Evolutionary conservation across 2,888 invertebrate genomes (phyloP).

Genomic region (Drosophila austrosaltans): DNA sequence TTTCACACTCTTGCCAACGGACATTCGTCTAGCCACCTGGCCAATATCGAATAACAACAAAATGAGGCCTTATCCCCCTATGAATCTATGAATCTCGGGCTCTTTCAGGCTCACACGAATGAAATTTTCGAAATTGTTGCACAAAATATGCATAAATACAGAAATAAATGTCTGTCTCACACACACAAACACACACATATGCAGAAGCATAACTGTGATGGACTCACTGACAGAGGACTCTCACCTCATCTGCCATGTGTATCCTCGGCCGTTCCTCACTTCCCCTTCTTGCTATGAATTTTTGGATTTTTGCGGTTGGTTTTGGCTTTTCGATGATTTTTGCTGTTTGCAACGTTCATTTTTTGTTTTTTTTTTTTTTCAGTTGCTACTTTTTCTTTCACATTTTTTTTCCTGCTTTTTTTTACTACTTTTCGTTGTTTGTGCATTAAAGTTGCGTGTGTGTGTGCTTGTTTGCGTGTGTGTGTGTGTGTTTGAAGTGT

Average conservation of each 20-base stretch:
- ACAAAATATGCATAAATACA: constrained; percentile 74
- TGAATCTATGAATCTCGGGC: constrained; percentile 38
- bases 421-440: constrained; percentile 12
- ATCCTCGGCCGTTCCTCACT: constrained; percentile 7
- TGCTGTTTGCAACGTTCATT: constrained; percentile 26
- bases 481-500: constrained; percentile 61
- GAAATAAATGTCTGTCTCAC: constrained; percentile 65
- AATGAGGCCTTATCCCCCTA: constrained; percentile 1
- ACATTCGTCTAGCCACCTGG: not conserved
- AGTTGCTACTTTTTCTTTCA: constrained; percentile 3
- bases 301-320: constrained; percentile 68
- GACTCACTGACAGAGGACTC: constrained; percentile 7
- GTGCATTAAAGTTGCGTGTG: constrained; percentile 68
- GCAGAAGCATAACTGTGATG: constrained; percentile 28
- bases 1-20: not conserved
- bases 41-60: not conserved
- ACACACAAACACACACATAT: constrained; percentile 17
- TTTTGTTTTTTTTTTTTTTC: not conserved
- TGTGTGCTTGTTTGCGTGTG: constrained; percentile 10
- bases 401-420: not conserved
- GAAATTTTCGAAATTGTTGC: constrained; percentile 52
- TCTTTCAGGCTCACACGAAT: constrained; percentile 16
- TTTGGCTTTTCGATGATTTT: constrained; percentile 54
- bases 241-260: too few relatives aligned
- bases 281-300: constrained; percentile 28